Evolutionary conservation across 2,888 invertebrate species (phyloP).

Genomic region (Diaperis boleti): DNA sequence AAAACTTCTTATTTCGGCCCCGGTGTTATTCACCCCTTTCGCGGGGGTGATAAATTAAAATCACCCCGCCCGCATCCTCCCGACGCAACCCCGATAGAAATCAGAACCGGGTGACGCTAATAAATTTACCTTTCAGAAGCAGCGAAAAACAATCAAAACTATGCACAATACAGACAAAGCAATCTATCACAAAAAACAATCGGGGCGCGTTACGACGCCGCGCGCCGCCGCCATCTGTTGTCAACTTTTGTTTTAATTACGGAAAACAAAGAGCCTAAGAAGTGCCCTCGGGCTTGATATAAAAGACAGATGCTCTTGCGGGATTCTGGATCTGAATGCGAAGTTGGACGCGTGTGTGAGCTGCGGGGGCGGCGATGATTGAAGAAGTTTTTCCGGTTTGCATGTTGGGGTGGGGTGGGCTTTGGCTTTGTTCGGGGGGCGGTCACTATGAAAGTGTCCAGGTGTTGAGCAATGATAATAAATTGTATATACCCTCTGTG

Average conservation of each 20-base stretch:
- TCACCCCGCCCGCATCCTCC: conserved; percentile 21
- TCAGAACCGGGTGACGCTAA: conserved; percentile 62
- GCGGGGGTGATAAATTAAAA: conserved; percentile 34
- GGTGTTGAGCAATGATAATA: too few species aligned
- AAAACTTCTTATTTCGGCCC: conserved; percentile 13
- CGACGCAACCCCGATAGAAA: conserved; percentile 55
- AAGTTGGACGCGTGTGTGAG: conserved; percentile 30
- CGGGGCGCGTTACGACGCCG: conserved; percentile 49
- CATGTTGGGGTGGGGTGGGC: conserved; percentile 26
- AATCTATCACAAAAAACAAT: conserved; percentile 66
- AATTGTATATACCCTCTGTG: too few species aligned
- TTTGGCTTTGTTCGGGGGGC: conserved; percentile 17
- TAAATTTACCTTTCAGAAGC: conserved; percentile 64
- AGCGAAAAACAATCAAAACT: conserved; percentile 65
- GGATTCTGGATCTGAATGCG: conserved; percentile 38
- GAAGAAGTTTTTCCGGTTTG: conserved; percentile 38
- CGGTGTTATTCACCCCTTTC: conserved; percentile 15
- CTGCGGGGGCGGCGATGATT: conserved; percentile 14
- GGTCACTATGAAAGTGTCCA: too few species aligned
- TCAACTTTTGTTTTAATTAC: conserved; percentile 66
- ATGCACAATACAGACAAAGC: conserved; percentile 65
- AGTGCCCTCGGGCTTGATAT: conserved; percentile 52
- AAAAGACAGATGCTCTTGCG: conserved; percentile 45
- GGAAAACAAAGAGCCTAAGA: conserved; percentile 63
- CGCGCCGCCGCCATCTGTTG: conserved; percentile 60